Percentiles rank a stretch among this genome's conserved stretches.
These are phyloP conservation scores for Basileuterus tristriatus DNA, from an alignment of 2,797 vertebrate species.

Conservation along the genomic window DNA sequence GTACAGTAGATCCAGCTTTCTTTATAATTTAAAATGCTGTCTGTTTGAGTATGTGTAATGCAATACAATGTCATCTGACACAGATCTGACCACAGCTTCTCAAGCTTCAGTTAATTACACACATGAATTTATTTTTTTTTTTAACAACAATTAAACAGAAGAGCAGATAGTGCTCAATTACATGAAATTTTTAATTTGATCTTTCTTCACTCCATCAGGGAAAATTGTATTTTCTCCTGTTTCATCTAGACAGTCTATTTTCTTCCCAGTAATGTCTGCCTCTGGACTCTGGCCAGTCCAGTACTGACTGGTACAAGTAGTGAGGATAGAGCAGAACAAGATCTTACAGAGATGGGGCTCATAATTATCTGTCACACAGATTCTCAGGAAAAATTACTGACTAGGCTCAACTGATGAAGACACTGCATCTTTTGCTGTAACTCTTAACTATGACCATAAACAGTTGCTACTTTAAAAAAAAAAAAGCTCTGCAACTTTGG, in stretches of 20 bases:
- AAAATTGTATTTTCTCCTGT: background rate
- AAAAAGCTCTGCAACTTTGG: background rate
- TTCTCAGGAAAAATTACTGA: background rate
- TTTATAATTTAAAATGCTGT: background rate
- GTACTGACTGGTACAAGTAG: background rate
- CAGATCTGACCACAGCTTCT: background rate
- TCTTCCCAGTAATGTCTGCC: background rate
- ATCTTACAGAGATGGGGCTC: background rate
- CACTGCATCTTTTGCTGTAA: background rate
- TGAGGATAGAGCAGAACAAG: background rate
- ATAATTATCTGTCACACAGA: background rate
- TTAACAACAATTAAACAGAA: background rate
- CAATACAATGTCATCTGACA: background rate
- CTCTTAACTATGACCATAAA: background rate
- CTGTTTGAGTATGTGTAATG: background rate
- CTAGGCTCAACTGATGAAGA: background rate
- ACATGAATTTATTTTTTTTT: background rate
- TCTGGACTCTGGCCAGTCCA: background rate
- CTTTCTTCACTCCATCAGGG: background rate
- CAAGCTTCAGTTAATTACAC: slow-evolving; percentile 14
- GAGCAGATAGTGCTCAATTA: background rate
- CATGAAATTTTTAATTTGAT: background rate
- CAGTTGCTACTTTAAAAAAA: background rate
- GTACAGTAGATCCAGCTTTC: background rate
- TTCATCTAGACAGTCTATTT: background rate